Percentiles rank a stretch among this genome's conserved stretches.
These are phyloP conservation scores for Dryas iulia DNA, from an alignment of 1,140 invertebrate genomes.

Conservation along the genomic window DNA sequence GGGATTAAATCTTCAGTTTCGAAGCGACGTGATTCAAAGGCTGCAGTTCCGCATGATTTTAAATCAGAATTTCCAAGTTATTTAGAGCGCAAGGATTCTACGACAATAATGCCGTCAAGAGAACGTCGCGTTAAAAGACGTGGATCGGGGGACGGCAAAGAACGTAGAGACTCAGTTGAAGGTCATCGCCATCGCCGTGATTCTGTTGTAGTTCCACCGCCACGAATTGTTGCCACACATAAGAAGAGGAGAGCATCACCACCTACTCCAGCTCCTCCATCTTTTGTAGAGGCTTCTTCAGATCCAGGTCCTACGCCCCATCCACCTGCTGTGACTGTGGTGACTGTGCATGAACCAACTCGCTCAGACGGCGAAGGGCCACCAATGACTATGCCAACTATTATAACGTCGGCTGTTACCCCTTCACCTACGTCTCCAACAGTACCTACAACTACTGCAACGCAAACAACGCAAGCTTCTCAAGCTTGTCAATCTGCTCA, in stretches of 20 bases:
- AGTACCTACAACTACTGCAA: constrained; percentile 52
- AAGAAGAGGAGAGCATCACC: constrained; percentile 85
- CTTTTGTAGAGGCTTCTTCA: constrained; percentile 87
- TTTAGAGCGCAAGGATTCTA: constrained; percentile 84
- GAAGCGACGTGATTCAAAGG: constrained; percentile 86
- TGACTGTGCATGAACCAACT: constrained; percentile 70
- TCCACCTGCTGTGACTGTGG: constrained; percentile 75
- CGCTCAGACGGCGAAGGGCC: constrained; percentile 81
- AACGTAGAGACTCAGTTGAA: constrained; percentile 68
- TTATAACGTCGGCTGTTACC: constrained; percentile 89
- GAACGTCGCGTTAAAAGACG: constrained; percentile 77
- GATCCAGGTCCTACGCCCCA: constrained; percentile 82
- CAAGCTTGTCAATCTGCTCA: constrained; percentile 56
- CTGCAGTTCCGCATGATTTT: constrained; percentile 83
- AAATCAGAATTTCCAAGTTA: constrained; percentile 86
- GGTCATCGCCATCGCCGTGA: constrained; percentile 81
- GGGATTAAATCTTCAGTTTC: constrained; percentile 88
- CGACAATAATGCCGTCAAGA: constrained; percentile 66
- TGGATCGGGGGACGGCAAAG: constrained; percentile 78
- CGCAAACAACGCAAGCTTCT: constrained; percentile 48
- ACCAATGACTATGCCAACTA: constrained; percentile 87
- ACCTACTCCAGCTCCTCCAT: constrained; percentile 83
- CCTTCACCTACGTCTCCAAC: constrained; percentile 88
- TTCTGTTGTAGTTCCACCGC: constrained; percentile 82
- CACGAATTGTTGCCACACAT: constrained; percentile 81